Conservation (phyloP, 2,797 vertebrate species). For the Eptatretus atami region DNA sequence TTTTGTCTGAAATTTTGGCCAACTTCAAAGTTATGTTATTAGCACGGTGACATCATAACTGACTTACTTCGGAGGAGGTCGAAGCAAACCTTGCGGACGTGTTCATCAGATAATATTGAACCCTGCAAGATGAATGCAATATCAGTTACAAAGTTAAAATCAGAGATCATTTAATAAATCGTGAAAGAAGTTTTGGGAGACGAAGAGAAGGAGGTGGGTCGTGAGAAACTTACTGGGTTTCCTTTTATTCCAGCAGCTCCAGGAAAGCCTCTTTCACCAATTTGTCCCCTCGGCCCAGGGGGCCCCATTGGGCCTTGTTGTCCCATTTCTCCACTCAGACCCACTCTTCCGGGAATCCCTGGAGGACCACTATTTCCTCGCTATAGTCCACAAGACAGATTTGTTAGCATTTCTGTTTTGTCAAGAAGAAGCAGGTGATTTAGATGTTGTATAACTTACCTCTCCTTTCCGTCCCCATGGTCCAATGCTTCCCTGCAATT, state of each 20-base stretch:
- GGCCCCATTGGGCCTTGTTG: background rate
- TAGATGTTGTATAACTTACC: no score
- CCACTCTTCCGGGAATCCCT: background rate
- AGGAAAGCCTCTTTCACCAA: constrained; percentile 1
- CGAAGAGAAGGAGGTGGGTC: background rate
- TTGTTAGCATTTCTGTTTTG: no score
- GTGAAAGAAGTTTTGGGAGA: background rate
- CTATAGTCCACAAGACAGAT: no score
- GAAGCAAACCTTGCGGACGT: constrained; percentile 4
- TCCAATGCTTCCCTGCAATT: no score
- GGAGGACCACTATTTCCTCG: no score
- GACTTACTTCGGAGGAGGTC: constrained; percentile 1
- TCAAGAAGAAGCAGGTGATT: no score
- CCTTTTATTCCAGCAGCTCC: background rate
- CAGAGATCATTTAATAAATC: no score
- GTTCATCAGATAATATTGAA: background rate
- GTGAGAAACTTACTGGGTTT: background rate
- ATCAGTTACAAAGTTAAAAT: no score
- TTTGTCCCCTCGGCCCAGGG: background rate
- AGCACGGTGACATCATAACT: background rate
- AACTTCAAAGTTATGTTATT: background rate
- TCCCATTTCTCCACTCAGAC: background rate
- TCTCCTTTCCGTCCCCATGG: no score
- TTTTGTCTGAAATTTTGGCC: no score
- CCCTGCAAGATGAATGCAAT: background rate